Conservation (phyloP, 2,888 invertebrate genomes). For the Peribatodes rhomboidaria region DNA sequence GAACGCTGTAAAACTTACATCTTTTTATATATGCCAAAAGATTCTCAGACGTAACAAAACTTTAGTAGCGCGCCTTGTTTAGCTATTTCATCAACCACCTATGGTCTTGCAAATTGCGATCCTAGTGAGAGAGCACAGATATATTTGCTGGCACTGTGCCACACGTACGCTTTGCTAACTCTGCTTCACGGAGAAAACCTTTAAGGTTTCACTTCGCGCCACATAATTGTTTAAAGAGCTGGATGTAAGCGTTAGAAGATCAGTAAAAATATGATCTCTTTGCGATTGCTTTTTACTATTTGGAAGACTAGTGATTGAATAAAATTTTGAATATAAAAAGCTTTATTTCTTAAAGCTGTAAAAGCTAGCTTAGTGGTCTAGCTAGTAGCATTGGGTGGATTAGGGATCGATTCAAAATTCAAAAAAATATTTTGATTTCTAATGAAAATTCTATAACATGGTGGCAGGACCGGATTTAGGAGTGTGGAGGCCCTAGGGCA, state of each 20-base stretch:
- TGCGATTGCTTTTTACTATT: background rate
- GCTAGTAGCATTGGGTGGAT: too few species aligned
- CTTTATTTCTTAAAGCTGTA: too few species aligned
- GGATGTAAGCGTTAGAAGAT: conserved; percentile 14
- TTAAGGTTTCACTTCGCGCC: conserved; percentile 31
- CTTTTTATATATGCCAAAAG: too few species aligned
- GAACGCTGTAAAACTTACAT: too few species aligned
- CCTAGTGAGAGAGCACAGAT: conserved; percentile 30
- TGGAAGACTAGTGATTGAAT: background rate
- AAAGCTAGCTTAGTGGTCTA: too few species aligned
- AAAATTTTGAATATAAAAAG: too few species aligned
- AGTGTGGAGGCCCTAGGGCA: too few species aligned
- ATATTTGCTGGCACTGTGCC: conserved; percentile 38
- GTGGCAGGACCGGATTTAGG: too few species aligned
- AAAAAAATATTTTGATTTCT: too few species aligned
- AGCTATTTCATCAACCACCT: conserved; percentile 24
- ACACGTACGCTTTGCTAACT: conserved; percentile 37
- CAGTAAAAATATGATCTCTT: conserved; percentile 4
- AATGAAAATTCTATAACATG: too few species aligned
- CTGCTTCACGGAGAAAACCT: conserved; percentile 30
- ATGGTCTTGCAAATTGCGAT: conserved; percentile 18
- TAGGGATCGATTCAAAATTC: too few species aligned
- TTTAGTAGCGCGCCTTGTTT: conserved; percentile 3
- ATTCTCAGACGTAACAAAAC: conserved; percentile 9
- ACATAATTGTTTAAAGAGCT: conserved; percentile 11